phyloP scores from a whole-genome alignment of 2,888 invertebrate species.

The Caenorhabditis sp. region DNA sequence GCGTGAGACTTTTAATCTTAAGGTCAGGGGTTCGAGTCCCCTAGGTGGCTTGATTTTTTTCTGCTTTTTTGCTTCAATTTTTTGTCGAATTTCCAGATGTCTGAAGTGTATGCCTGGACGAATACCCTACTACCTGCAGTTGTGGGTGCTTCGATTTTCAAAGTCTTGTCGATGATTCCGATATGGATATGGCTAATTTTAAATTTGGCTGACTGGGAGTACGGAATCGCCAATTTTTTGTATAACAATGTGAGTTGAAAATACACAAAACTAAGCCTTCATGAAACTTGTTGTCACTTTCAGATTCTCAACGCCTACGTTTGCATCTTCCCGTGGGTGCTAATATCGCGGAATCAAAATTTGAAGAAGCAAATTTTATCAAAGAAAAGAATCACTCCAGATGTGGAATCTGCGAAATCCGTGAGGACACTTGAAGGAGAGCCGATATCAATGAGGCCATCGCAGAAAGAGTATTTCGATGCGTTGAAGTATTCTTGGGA shows the following conservation, averaged over 20 bases:
- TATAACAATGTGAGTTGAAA: conserved; percentile 55
- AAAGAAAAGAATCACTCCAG: conserved; percentile 16
- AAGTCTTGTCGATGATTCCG: conserved; percentile 45
- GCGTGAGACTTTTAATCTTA: conserved; percentile 79
- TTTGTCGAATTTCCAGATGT: conserved; percentile 43
- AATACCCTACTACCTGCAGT: conserved; percentile 54
- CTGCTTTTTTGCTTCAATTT: background rate
- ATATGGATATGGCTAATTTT: conserved; percentile 60
- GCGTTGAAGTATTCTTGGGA: conserved; percentile 51
- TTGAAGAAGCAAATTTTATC: conserved; percentile 34
- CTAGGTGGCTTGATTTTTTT: conserved; percentile 68
- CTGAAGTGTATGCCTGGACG: conserved; percentile 55
- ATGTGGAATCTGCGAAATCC: background rate
- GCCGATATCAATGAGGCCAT: conserved; percentile 42
- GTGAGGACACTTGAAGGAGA: conserved; percentile 53
- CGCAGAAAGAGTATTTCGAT: conserved; percentile 61
- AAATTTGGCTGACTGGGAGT: conserved; percentile 50
- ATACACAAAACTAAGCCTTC: background rate
- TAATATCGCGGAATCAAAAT: conserved; percentile 36
- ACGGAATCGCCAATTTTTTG: conserved; percentile 57
- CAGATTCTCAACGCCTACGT: conserved; percentile 59
- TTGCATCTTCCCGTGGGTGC: conserved; percentile 49
- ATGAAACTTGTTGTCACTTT: too few relatives aligned
- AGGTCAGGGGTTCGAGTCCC: conserved; percentile 75
- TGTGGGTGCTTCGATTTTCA: conserved; percentile 39